Evolutionary conservation across 2,113 vertebrate genomes (phyloP).

Genomic region (Ptyas mucosa): DNA sequence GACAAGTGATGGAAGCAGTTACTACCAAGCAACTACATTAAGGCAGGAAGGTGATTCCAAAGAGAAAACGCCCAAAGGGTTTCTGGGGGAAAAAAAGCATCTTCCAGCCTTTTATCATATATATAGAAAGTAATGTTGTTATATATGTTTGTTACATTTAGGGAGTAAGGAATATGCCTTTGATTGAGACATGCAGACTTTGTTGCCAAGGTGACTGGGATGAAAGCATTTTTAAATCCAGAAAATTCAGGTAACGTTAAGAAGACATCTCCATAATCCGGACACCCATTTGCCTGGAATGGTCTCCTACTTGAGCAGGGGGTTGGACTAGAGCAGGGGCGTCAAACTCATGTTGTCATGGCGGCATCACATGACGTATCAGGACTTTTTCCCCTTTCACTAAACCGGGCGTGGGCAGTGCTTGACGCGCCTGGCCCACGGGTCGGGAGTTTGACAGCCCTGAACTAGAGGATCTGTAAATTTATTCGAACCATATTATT

Average conservation of each 20-base stretch:
- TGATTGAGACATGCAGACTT: neutral
- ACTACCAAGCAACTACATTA: too few species aligned
- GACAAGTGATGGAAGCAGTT: too few species aligned
- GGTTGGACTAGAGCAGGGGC: too few species aligned
- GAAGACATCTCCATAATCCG: neutral
- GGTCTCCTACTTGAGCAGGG: too few species aligned
- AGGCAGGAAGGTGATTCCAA: neutral
- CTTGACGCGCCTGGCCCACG: too few species aligned
- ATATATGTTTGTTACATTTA: neutral
- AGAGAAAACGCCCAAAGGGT: neutral
- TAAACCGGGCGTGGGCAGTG: too few species aligned
- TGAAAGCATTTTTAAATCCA: neutral
- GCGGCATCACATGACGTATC: too few species aligned
- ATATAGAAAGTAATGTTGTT: neutral
- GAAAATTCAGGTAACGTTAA: neutral
- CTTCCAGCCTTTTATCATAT: neutral
- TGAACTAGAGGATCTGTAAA: neutral
- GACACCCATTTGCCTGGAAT: neutral
- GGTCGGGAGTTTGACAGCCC: too few species aligned
- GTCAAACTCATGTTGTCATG: too few species aligned
- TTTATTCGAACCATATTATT: neutral
- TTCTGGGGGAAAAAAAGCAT: neutral
- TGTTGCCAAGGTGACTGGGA: neutral
- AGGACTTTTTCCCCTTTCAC: too few species aligned
- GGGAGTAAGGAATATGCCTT: neutral